Conservation (phyloP, 35 echinoderm and acorn worm genomes). For the Strongylocentrotus purpuratus region DNA sequence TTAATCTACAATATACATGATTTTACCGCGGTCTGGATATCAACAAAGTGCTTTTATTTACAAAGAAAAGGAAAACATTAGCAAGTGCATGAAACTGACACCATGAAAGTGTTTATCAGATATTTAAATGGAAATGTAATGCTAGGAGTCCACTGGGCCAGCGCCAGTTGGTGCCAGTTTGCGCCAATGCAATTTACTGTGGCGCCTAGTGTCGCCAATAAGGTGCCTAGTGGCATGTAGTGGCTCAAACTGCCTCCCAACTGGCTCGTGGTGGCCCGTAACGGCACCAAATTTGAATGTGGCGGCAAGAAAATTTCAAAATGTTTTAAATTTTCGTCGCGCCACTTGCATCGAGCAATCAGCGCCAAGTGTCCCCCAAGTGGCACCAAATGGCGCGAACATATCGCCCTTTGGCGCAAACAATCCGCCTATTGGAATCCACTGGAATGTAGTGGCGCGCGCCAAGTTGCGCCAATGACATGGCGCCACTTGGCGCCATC, state of each 20-base stretch:
- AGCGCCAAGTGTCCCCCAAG: too few species aligned
- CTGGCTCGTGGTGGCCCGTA: slow-evolving; percentile 32
- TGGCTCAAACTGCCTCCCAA: slow-evolving; percentile 53
- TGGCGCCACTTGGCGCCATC: too few species aligned
- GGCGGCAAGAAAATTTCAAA: too few species aligned
- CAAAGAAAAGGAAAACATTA: neutral
- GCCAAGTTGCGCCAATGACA: too few species aligned
- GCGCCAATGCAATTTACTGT: slow-evolving; percentile 53
- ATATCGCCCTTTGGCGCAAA: too few species aligned
- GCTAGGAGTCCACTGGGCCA: slow-evolving; percentile 29
- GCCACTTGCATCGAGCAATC: too few species aligned
- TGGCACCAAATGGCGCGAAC: too few species aligned
- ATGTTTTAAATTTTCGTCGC: too few species aligned
- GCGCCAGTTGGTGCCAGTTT: slow-evolving; percentile 37
- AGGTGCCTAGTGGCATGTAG: slow-evolving; percentile 51
- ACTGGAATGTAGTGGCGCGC: too few species aligned
- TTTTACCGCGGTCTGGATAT: neutral
- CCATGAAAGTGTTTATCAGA: neutral
- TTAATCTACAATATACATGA: neutral
- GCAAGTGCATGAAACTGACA: neutral
- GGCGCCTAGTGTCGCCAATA: slow-evolving; percentile 53
- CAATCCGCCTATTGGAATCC: too few species aligned
- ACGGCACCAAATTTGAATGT: neutral
- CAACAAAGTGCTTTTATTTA: neutral
- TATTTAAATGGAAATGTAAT: neutral